Evolutionary conservation across 2,888 invertebrate genomes (phyloP), one percentile per base, ranked within the genome.

Genomic region (Eristalinus sepulchralis): DNA sequence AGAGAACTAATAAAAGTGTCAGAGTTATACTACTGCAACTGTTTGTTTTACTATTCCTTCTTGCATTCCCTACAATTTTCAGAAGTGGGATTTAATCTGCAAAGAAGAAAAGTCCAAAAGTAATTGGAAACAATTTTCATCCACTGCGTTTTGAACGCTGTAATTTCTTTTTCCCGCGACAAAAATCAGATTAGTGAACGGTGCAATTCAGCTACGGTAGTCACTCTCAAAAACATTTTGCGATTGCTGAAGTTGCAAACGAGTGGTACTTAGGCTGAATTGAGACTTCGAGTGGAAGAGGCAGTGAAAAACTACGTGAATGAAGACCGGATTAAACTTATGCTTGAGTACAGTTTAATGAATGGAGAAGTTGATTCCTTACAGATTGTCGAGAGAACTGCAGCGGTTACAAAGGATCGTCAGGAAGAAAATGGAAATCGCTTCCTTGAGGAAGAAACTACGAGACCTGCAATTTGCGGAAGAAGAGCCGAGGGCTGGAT

Each of bases 161-260:
- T n/a, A n/a, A n/a, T n/a, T n/a, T n/a, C n/a, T n/a, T n/a, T n/a
- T n/a, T n/a, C n/a, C n/a, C n/a, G n/a, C n/a, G n/a, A n/a, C n/a
- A n/a, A n/a, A n/a, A n/a, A n/a, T n/a, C n/a, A n/a, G n/a, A n/a
- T n/a, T n/a, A n/a, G n/a, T n/a, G n/a, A n/a, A n/a, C n/a, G n/a
- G n/a, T n/a, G n/a, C n/a, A 33, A 63, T 13, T n/a, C 63, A 22
- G 63, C 63, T 13, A 63, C 63, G 34, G 63, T 63, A 20, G 63
- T 63, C n/a, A 34, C 63, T 17, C 33, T 34, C 20, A 63, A 34
- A 34, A 63, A 11, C 17, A 63, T 63, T 63, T n/a, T n/a, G n/a
- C n/a, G n/a, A n/a, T 34, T 17, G 6, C 17, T 36, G 10, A 63
- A 34, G 63, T n/a, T 34, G 9, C 20, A 36, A 63, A 36, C 63